Percentiles rank a stretch among this genome's conserved stretches.
phyloP scores from a whole-genome alignment of 2,797 vertebrate genomes.

The Syngnathus acus region DNA sequence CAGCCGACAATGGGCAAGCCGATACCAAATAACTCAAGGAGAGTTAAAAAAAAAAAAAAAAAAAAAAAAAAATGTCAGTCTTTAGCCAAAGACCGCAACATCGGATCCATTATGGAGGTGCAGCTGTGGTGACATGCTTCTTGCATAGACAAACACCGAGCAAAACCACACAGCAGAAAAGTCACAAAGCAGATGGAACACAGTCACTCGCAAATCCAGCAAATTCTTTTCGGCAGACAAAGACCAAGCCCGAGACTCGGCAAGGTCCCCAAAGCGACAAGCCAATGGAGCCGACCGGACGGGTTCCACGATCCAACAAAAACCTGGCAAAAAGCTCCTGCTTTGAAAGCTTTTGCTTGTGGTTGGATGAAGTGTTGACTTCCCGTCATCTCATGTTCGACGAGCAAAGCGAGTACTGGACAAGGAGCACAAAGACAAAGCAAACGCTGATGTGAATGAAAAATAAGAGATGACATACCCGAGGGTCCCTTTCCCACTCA shows the following conservation, averaged over 20 bases:
- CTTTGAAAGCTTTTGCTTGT: background rate
- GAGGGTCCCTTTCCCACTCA: slow-evolving; percentile 93
- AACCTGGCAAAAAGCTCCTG: background rate
- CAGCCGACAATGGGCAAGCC: slow-evolving; percentile 44
- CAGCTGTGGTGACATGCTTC: slow-evolving; percentile 46
- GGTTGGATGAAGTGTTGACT: background rate
- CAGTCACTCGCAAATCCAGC: slow-evolving; percentile 10
- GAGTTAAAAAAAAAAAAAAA: slow-evolving; percentile 31
- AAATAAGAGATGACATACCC: slow-evolving; percentile 76
- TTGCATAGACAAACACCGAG: slow-evolving; percentile 22
- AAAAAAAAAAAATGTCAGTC: slow-evolving; percentile 30
- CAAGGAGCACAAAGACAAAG: background rate
- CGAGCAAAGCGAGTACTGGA: background rate
- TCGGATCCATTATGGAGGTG: slow-evolving; percentile 35
- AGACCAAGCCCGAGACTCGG: slow-evolving; percentile 14
- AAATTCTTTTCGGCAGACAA: slow-evolving; percentile 9
- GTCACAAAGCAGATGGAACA: slow-evolving; percentile 14
- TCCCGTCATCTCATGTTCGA: background rate
- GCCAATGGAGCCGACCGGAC: slow-evolving; percentile 14
- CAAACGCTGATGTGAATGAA: background rate
- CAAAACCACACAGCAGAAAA: slow-evolving; percentile 7
- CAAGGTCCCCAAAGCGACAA: slow-evolving; percentile 25
- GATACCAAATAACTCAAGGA: slow-evolving; percentile 38
- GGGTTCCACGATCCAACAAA: slow-evolving; percentile 25
- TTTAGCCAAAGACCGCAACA: slow-evolving; percentile 25